Evolutionary conservation across 1,140 invertebrate genomes (phyloP).

Genomic region (Drosophila obscura): DNA sequence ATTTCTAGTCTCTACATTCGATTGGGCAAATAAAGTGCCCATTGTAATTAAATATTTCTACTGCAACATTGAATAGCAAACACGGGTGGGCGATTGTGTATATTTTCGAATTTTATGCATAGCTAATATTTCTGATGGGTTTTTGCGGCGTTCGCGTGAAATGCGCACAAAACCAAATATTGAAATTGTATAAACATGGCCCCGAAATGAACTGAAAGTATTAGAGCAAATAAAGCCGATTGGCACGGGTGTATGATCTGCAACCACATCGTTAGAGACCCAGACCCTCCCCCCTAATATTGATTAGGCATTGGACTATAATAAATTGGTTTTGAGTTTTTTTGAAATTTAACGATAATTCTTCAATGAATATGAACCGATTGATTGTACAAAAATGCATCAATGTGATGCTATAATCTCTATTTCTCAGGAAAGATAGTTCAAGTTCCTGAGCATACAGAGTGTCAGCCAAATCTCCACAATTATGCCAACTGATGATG

Average conservation of each 20-base stretch:
- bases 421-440: too few species aligned
- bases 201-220: slow-evolving; percentile 41
- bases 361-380: too few species aligned
- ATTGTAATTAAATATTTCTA: slow-evolving; percentile 79
- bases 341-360: too few species aligned
- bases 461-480: slow-evolving; percentile 21
- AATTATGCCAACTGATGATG: slow-evolving; percentile 25
- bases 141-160: slow-evolving; percentile 45
- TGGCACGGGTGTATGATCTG: slow-evolving; percentile 11
- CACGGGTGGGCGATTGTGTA: slow-evolving; percentile 7
- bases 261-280: slow-evolving; percentile 21
- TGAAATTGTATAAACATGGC: slow-evolving; percentile 27
- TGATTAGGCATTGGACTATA: slow-evolving; percentile 6
- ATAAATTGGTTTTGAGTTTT: slow-evolving; percentile 5
- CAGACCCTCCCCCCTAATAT: background rate
- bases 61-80: slow-evolving; percentile 55
- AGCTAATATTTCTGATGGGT: slow-evolving; percentile 22
- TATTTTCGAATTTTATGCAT: slow-evolving; percentile 12
- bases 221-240: slow-evolving; percentile 27
- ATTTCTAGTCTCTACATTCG: slow-evolving; percentile 32
- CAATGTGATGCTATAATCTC: too few species aligned
- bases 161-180: slow-evolving; percentile 48
- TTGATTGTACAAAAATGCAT: too few species aligned
- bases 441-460: too few species aligned
- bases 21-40: slow-evolving; percentile 59